These are phyloP conservation scores for Papilio demoleus DNA, from an alignment of 2,888 invertebrate species.

Conservation along the genomic window DNA sequence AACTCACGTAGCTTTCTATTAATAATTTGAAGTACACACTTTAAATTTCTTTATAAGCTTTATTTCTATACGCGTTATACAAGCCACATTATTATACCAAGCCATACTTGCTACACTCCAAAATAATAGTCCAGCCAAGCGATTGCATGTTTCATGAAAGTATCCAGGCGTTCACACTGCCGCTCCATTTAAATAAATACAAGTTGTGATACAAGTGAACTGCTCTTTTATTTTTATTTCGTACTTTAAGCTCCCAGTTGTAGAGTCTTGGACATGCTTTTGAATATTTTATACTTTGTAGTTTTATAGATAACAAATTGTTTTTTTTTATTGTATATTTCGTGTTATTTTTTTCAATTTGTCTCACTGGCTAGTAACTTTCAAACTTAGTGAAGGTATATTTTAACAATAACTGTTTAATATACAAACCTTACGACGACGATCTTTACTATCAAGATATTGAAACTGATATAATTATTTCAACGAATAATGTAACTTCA, in stretches of 20 bases:
- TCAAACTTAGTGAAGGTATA: neutral
- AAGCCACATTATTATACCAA: conserved; percentile 6
- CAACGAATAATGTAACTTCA: conserved; percentile 15
- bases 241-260: neutral
- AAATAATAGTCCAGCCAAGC: neutral
- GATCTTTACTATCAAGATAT: neutral
- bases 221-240: neutral
- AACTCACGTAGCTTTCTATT: conserved; percentile 32
- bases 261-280: neutral
- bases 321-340: neutral
- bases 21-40: conserved; percentile 31
- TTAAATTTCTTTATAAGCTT: conserved; percentile 25
- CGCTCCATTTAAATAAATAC: neutral
- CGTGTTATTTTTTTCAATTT: neutral
- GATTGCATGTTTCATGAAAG: neutral
- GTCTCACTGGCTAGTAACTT: neutral
- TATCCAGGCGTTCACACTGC: neutral
- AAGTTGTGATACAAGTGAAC: neutral
- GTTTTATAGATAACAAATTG: neutral
- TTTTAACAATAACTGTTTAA: neutral
- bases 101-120: neutral
- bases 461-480: conserved; percentile 3
- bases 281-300: neutral
- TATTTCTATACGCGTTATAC: neutral
- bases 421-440: neutral